These are phyloP conservation scores for Aporophyla nigra DNA, from an alignment of 2,888 invertebrate genomes.

Conservation along the genomic window DNA sequence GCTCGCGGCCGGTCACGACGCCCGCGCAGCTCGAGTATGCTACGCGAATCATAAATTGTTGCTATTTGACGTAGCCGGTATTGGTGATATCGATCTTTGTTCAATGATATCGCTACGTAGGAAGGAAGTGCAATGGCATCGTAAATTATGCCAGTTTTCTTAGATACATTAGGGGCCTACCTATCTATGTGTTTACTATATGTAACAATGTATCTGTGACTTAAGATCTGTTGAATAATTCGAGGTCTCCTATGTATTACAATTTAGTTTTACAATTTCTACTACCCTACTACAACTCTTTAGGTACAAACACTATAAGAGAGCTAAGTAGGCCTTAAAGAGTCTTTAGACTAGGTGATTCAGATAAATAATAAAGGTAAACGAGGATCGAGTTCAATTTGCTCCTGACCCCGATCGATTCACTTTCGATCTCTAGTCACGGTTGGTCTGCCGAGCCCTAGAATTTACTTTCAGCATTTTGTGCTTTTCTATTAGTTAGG, in stretches of 20 bases:
- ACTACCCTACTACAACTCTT: too few species aligned
- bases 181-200: constrained; percentile 11
- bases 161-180: constrained; percentile 39
- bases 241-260: background rate
- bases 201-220: constrained; percentile 10
- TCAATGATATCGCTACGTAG: constrained; percentile 85
- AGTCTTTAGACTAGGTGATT: constrained; percentile 17
- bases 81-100: constrained; percentile 87
- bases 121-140: constrained; percentile 83
- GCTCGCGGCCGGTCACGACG: constrained; percentile 84
- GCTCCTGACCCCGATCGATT: constrained; percentile 27
- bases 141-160: constrained; percentile 73
- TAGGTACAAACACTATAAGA: background rate
- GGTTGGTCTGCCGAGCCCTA: constrained; percentile 11
- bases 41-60: constrained; percentile 89
- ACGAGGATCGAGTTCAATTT: constrained; percentile 12
- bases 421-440: constrained; percentile 46
- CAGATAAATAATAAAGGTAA: constrained; percentile 31
- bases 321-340: constrained; percentile 2
- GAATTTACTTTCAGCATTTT: constrained; percentile 18
- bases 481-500: background rate
- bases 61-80: constrained; percentile 88
- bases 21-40: constrained; percentile 82
- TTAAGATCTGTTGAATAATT: background rate
- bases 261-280: background rate